Evolutionary conservation across 2,888 invertebrate genomes (phyloP).

Genomic region (Liopterus haemorrhoidalis): DNA sequence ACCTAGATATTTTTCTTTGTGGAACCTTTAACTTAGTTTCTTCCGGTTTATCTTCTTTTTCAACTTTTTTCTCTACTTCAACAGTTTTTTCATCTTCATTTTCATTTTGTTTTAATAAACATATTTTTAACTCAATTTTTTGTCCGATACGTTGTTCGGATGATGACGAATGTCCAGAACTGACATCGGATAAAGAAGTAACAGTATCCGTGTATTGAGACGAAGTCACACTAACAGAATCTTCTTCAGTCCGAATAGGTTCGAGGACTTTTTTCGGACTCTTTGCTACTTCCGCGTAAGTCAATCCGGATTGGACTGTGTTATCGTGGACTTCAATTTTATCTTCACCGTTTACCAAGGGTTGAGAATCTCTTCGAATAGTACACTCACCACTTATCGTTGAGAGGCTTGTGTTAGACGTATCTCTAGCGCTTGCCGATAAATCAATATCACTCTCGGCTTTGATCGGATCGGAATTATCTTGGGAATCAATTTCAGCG

Average conservation of each 20-base stretch:
- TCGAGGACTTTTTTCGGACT: conserved; percentile 10
- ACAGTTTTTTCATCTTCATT: conserved; percentile 18
- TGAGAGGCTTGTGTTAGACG: neutral
- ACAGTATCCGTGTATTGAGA: conserved; percentile 17
- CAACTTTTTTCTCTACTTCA: conserved; percentile 28
- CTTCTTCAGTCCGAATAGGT: conserved; percentile 15
- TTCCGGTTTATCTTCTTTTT: conserved; percentile 24
- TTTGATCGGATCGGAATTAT: neutral
- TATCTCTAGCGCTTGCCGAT: neutral
- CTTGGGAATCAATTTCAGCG: conserved; percentile 5
- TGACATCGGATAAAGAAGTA: conserved; percentile 13
- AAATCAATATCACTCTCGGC: neutral
- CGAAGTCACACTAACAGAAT: conserved; percentile 4
- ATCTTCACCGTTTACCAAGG: conserved; percentile 4
- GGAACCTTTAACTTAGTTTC: conserved; percentile 41
- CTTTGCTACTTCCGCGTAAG: conserved; percentile 17
- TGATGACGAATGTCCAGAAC: conserved; percentile 8
- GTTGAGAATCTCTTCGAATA: too few species aligned
- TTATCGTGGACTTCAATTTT: neutral
- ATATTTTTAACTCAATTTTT: conserved; percentile 17
- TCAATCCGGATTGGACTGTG: conserved; percentile 1
- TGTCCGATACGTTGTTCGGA: conserved; percentile 7
- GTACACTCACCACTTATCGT: too few species aligned
- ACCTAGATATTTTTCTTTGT: conserved; percentile 70
- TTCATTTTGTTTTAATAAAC: conserved; percentile 12